Percentiles rank a stretch among this genome's conserved stretches.
These are phyloP conservation scores for Eurypyga helias DNA, from an alignment of 2,113 vertebrate species.

Conservation along the genomic window DNA sequence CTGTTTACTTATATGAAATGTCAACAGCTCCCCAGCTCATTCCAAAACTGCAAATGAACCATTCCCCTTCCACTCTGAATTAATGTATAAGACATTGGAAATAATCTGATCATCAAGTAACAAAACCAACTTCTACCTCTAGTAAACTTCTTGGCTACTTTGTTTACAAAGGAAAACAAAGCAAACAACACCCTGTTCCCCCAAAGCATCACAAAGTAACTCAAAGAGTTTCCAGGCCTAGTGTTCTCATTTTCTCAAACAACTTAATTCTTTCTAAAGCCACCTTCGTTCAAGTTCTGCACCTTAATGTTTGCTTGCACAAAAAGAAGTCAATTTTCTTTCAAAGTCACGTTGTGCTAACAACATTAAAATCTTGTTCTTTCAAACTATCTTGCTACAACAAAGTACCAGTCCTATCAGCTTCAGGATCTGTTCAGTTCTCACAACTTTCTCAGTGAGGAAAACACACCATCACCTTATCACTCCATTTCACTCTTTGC, in stretches of 20 bases:
- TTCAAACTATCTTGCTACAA: background rate
- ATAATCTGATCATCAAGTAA: background rate
- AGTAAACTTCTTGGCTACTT: background rate
- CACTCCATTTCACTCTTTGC: background rate
- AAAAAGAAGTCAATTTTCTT: background rate
- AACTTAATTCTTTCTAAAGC: background rate
- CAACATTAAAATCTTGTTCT: background rate
- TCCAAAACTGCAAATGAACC: background rate
- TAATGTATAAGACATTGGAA: background rate
- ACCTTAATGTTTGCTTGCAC: background rate
- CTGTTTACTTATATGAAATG: background rate
- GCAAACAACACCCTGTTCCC: background rate
- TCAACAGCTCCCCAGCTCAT: background rate
- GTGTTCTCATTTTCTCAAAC: background rate
- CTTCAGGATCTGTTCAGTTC: conserved; percentile 10
- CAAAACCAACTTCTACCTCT: background rate
- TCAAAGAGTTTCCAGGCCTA: background rate
- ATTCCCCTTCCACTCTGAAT: background rate
- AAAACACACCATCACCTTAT: background rate
- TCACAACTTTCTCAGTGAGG: background rate
- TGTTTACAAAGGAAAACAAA: background rate
- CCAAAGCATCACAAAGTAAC: background rate
- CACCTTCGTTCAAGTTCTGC: background rate
- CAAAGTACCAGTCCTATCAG: background rate
- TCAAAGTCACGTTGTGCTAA: background rate